A percentile compares a stretch with the other conserved stretches of the same genome.
These are phyloP conservation scores for Enchytraeus crypticus DNA, from an alignment of 2,888 invertebrate species.

Conservation along the genomic window DNA sequence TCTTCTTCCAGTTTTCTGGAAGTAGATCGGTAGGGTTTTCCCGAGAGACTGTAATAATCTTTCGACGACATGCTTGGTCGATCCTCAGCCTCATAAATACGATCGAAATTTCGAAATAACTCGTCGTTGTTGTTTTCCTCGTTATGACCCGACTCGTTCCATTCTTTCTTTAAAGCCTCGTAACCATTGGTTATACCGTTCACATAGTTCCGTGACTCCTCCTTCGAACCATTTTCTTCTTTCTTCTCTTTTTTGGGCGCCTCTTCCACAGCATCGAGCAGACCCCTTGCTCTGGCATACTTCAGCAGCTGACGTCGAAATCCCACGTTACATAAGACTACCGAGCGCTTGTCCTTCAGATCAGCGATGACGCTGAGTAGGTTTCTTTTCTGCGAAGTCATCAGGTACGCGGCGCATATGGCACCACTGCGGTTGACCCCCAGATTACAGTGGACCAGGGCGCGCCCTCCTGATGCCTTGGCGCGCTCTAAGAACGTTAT, in stretches of 20 bases:
- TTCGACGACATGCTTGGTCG: too few species aligned
- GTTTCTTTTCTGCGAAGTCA: conserved; percentile 17
- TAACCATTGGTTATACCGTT: too few species aligned
- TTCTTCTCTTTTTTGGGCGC: conserved; percentile 3
- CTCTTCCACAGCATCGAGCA: conserved; percentile 16
- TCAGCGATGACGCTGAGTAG: conserved; percentile 22
- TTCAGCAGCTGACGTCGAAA: conserved; percentile 25
- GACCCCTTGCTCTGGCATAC: conserved; percentile 19
- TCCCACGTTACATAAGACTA: conserved; percentile 25
- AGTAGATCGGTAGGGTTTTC: too few species aligned
- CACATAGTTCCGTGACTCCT: too few species aligned
- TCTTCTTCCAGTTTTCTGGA: too few species aligned
- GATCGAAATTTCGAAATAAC: too few species aligned
- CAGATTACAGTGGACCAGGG: conserved; percentile 29
- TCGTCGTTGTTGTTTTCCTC: too few species aligned
- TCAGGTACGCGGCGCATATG: conserved; percentile 26
- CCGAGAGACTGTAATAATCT: too few species aligned
- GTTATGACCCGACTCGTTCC: too few species aligned
- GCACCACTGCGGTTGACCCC: conserved; percentile 30
- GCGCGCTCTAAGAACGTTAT: conserved; percentile 23
- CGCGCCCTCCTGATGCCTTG: conserved; percentile 19
- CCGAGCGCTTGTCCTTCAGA: conserved; percentile 20
- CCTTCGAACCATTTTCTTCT: background rate
- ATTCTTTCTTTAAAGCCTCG: too few species aligned
- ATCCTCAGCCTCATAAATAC: too few species aligned